Conservation (phyloP, 2,113 vertebrate species). For the Gavialis gangeticus region DNA sequence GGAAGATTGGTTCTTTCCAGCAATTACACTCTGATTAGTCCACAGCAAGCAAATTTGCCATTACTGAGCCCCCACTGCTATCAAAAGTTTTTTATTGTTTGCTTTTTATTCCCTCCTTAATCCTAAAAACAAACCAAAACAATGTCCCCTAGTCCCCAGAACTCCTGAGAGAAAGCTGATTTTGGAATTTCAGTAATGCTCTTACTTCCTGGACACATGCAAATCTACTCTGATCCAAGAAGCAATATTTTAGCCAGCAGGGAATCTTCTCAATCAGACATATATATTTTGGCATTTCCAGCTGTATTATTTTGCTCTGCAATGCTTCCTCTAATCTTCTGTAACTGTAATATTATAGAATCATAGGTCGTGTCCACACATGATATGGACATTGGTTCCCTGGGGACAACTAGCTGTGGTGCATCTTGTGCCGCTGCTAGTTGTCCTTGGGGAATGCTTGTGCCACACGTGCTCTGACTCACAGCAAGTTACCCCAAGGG, state of each 20-base stretch:
- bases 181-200: neutral
- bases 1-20: slow-evolving; percentile 30
- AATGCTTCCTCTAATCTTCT: neutral
- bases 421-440: too few relatives aligned
- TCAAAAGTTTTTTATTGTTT: slow-evolving; percentile 19
- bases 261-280: neutral
- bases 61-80: slow-evolving; percentile 42
- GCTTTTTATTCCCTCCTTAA: slow-evolving; percentile 43
- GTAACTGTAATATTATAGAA: neutral
- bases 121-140: slow-evolving; percentile 19
- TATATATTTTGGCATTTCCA: neutral
- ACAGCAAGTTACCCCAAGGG: too few relatives aligned
- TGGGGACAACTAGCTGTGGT: too few relatives aligned
- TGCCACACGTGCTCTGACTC: too few relatives aligned
- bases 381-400: too few relatives aligned
- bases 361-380: too few relatives aligned
- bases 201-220: neutral
- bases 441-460: too few relatives aligned
- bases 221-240: neutral
- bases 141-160: neutral
- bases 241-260: neutral
- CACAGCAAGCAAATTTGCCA: slow-evolving; percentile 43
- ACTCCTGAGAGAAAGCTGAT: neutral
- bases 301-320: neutral
- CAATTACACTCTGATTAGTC: slow-evolving; percentile 50